A percentile compares a stretch with the other conserved stretches of the same genome.
phyloP scores from a whole-genome alignment of 2,888 invertebrate species.

The Gibbula magus region DNA sequence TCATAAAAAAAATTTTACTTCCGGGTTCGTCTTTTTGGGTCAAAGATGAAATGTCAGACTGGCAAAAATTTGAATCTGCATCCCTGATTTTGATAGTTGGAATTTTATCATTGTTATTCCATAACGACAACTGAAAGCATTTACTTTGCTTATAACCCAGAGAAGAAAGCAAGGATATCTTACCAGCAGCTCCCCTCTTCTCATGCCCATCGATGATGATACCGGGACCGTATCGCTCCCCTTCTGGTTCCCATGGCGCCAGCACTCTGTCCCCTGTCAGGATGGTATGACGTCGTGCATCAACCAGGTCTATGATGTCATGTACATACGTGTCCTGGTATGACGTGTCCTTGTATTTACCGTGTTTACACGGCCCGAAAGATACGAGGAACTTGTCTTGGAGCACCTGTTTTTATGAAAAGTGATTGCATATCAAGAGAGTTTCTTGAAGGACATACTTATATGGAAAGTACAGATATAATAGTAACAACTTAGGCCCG shows the following conservation, averaged over 20 bases:
- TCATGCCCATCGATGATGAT: conserved; percentile 72
- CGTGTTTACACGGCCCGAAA: conserved; percentile 72
- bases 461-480: too few species aligned
- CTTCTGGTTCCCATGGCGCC: conserved; percentile 71
- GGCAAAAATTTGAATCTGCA: too few species aligned
- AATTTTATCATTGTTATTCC: not conserved
- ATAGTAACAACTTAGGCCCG: too few species aligned
- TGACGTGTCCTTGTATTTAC: conserved; percentile 67
- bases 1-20: too few species aligned
- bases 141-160: too few species aligned
- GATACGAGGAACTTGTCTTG: conserved; percentile 71
- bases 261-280: conserved; percentile 70
- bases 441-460: not conserved
- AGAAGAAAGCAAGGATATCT: not conserved
- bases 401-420: conserved; percentile 53
- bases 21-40: too few species aligned
- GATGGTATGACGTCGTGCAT: conserved; percentile 71
- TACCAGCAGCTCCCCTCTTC: conserved; percentile 62
- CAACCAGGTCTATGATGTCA: conserved; percentile 72
- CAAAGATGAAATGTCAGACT: too few species aligned
- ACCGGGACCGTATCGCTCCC: conserved; percentile 70
- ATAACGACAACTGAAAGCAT: too few species aligned
- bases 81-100: not conserved
- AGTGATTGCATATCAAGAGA: not conserved
- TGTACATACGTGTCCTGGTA: conserved; percentile 73